Evolutionary conservation across 1,140 invertebrate species (phyloP), one percentile per base, ranked within the genome.

Genomic region (Cydia fagiglandana): DNA sequence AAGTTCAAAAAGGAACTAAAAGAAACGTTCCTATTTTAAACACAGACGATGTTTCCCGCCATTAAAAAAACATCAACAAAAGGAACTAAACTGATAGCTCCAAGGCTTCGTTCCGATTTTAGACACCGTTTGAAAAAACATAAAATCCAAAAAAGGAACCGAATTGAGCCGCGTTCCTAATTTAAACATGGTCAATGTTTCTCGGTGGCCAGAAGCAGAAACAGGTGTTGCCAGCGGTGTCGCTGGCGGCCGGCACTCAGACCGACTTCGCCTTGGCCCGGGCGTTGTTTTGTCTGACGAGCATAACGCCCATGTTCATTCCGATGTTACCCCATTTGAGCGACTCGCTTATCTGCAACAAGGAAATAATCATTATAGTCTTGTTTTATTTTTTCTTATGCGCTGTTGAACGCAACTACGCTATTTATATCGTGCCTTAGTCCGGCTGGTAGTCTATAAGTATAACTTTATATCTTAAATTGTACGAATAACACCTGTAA

Each of bases 311-410:
- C 87, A 95, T 94, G 86, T 95, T 95, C 93, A 95, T 94, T 84
- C 94, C 94, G 82, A 95, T 93, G 89, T 94, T 95, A 81, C 95
- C 94, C 94, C 94, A 95, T 87, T 95, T 95, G 77, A 95, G 92
- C 81, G 94, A 94, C 89, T 95, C 95, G 87, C 94, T 95, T 84
- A 95, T 94, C 94, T 95, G 94, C 76, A 94, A 94, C 91, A 93
- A 93, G 53, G 80, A 79, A 75, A 82, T 80, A 75, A 61, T 12
- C 56, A n/a, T 61, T 61, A 61, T 61, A 24, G 56, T 10, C 15
- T 20, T 61, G 56, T 20, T 61, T 56, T n/a, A n/a, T n/a, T n/a
- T 56, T 53, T 13, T 53, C 2, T 47, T 30, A 30, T 53, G 15
- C 50, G 13, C n/a, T 20, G 17, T 24, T 6, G 5, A 24, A 61